Evolutionary conservation across 2,888 invertebrate species (phyloP), one percentile per base, ranked within the genome.

Genomic region (Platycheirus albimanus): DNA sequence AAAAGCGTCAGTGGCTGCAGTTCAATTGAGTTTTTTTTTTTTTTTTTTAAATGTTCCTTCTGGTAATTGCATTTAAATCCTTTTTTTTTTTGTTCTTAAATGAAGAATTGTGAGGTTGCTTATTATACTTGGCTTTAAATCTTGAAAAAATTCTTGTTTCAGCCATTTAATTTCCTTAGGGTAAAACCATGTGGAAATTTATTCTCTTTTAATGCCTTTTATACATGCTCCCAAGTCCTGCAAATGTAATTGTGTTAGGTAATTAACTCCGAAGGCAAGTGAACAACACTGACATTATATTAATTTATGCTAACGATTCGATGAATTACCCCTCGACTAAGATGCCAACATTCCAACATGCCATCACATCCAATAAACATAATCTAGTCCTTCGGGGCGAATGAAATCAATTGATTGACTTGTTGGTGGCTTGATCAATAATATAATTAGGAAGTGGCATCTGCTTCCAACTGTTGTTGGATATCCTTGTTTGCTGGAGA

Each of bases 301-400:
- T 75, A 81, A 81, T 75, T 81, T 41, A 76, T 81, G 80, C 71
- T 75, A 61, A 81, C 70, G 76, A 61, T 81, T 66, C 70, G 24
- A 71, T 51, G 71, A 74, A 81, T 71, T 76, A 66, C 54, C 45
- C 69, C 56, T 54, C 56, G 8, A 13, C 36, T 30, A 20, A 11
- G 1, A 45, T 45, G 76, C 19, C 30, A 54, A 47, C 51, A 64
- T 38, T 49, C 33, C 56, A 17, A 13, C 15, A 13, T 13, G 19
- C 30, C 20, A 51, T 30, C 41, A 30, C 58, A 70, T 43, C 49
- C n/a, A n/a, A n/a, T n/a, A n/a, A n/a, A n/a, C 45, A 20, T 5
- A 28, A 28, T 10, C 3, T 49, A 30, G 70, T 76, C 70, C 70
- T 75, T 66, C 47, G 70, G 64, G 75, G 52, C 66, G 28, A 70